These are phyloP conservation scores for Coracopsis vasa DNA, from an alignment of 2,113 vertebrate genomes.

Conservation along the genomic window DNA sequence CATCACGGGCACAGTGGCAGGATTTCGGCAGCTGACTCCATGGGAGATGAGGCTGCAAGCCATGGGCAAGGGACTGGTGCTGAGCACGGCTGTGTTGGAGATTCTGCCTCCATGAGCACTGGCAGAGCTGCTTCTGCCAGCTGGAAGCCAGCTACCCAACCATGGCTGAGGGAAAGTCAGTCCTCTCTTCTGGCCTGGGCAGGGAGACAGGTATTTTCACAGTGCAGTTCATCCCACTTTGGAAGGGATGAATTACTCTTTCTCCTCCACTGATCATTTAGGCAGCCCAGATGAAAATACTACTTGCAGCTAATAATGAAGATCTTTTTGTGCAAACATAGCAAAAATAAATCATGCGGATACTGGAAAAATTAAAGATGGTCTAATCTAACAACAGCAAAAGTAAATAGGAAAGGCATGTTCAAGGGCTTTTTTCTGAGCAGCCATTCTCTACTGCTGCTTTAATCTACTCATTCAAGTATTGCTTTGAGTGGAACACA, in stretches of 20 bases:
- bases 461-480: neutral
- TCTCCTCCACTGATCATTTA: neutral
- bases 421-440: neutral
- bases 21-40: too few relatives aligned
- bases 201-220: neutral
- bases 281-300: neutral
- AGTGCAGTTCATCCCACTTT: neutral
- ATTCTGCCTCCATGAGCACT: neutral
- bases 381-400: neutral
- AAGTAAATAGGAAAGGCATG: neutral
- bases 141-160: neutral
- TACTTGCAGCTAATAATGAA: neutral
- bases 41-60: rapidly evolving
- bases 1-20: rapidly evolving
- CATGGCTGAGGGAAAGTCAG: neutral
- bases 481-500: neutral
- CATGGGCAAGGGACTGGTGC: neutral
- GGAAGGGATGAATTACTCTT: neutral
- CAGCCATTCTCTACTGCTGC: neutral
- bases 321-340: neutral
- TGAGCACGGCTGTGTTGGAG: neutral
- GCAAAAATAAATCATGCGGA: neutral
- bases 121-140: neutral
- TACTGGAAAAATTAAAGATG: neutral
- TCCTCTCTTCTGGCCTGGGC: neutral